These are phyloP conservation scores for Peucedramus taeniatus DNA, from an alignment of 2,113 vertebrate species.

Conservation along the genomic window DNA sequence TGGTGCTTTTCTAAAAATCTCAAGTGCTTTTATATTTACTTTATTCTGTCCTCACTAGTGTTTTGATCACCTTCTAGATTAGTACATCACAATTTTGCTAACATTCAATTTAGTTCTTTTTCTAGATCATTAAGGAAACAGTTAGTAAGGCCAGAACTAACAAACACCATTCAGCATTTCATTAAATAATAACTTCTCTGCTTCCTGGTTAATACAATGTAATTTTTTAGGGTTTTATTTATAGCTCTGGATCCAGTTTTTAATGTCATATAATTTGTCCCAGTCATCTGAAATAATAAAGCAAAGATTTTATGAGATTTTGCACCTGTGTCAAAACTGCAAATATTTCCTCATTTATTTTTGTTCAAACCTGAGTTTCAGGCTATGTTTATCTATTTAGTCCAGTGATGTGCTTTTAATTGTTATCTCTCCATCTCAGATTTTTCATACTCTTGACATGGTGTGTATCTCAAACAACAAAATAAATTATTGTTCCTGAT, in stretches of 20 bases:
- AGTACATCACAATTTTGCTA: not conserved
- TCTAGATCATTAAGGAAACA: not conserved
- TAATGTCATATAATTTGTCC: not conserved
- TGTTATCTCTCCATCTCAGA: not conserved
- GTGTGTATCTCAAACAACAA: not conserved
- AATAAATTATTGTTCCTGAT: not conserved
- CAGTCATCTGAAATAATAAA: not conserved
- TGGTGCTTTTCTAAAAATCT: not conserved
- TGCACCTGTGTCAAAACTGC: not conserved
- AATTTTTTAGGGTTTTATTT: not conserved
- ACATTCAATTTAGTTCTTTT: not conserved
- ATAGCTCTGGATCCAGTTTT: not conserved
- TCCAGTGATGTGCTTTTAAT: not conserved
- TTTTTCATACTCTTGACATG: not conserved
- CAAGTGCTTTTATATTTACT: not conserved
- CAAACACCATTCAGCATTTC: not conserved
- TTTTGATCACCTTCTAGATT: not conserved
- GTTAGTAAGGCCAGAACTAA: not conserved
- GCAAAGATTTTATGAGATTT: not conserved
- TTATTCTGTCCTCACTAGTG: not conserved
- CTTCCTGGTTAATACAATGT: not conserved
- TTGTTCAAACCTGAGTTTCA: not conserved
- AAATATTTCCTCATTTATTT: not conserved
- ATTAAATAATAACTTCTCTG: not conserved
- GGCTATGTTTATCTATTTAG: not conserved